Percentiles rank a stretch among this genome's conserved stretches.
These are phyloP conservation scores for Hirtodrosophila alboralis DNA, from an alignment of 2,888 invertebrate species.

Conservation along the genomic window DNA sequence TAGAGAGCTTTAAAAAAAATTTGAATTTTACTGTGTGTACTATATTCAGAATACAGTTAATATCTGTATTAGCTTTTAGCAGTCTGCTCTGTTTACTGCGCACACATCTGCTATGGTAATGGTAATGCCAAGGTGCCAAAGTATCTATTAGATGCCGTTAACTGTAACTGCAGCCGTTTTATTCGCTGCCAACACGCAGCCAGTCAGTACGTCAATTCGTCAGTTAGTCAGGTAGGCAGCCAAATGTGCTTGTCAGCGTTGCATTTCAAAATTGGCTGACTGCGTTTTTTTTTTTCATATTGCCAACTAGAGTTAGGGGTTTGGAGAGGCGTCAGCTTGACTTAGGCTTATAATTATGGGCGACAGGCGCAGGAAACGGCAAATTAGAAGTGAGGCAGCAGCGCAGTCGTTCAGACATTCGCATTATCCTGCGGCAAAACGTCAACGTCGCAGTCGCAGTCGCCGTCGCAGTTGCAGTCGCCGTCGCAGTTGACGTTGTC, in stretches of 20 bases:
- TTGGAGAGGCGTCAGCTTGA: constrained; percentile 15
- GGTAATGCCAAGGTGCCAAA: constrained; percentile 74
- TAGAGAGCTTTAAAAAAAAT: constrained; percentile 1
- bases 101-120: constrained; percentile 38
- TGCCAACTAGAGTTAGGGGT: constrained; percentile 14
- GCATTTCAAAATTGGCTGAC: constrained; percentile 58
- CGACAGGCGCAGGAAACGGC: constrained; percentile 72
- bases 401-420: constrained; percentile 23
- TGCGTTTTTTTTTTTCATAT: constrained; percentile 30
- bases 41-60: constrained; percentile 14
- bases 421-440: constrained; percentile 69
- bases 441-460: constrained; percentile 14
- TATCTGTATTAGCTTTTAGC: constrained; percentile 15
- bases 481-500: too few species aligned
- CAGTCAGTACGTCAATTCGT: not conserved
- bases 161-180: constrained; percentile 69
- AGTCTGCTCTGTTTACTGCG: not conserved
- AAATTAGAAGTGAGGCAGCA: constrained; percentile 60
- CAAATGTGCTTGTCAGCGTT: constrained; percentile 66
- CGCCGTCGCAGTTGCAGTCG: constrained; percentile 16
- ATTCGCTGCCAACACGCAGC: constrained; percentile 70
- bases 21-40: not conserved
- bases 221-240: constrained; percentile 29
- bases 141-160: constrained; percentile 80
- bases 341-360: constrained; percentile 60